Evolutionary conservation across 2,113 vertebrate genomes (phyloP), one percentile per base, ranked within the genome.

Genomic region (Semnopithecus entellus): DNA sequence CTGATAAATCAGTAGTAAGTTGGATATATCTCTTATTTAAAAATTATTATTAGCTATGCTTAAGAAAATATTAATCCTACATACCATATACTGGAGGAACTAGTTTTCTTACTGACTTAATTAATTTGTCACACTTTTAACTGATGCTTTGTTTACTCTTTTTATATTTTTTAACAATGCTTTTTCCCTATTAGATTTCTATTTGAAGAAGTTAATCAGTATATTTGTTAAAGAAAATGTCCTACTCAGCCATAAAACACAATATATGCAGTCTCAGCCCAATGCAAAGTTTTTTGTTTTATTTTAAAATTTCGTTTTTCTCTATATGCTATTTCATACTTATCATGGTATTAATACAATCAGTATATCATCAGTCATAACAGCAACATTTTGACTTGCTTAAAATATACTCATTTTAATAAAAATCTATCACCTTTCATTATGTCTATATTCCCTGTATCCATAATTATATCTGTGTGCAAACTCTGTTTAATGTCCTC

Each of bases 1-100:
- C 99, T 38, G 99, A 99, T 98, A 99, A 99, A 98, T 99, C 99
- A 97, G 95, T 98, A 68, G 99, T 99, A 98, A 99, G 99, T 99
- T 94, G 40, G 75, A 97, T 80, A 59, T 80, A 70, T 97, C 73
- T 96, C 30, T 89, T 92, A 80, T 59, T 86, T 92, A 27, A 43
- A 68, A 90, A 66, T 66, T n/a, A 78, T 79, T 73, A 35, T 55
- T 88, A 72, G 84, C 38, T 10, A 2, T 72, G 3, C 38, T 90
- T 90, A 73, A 70, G 48, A 83, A 95, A 92, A 73, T 23, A 76
- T 35, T 59, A 85, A 20, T 76, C 91, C 27, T 73, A 16, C 32
- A 48, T 68, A 27, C 27, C 38, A 9, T 52, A 22, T 85, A 16
- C 43, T 83, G 20, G 38, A 57, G 5, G 80, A 95, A 84, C 64